Evolutionary conservation across 2,113 vertebrate genomes (phyloP).

Genomic region (Podarcis raffonei): DNA sequence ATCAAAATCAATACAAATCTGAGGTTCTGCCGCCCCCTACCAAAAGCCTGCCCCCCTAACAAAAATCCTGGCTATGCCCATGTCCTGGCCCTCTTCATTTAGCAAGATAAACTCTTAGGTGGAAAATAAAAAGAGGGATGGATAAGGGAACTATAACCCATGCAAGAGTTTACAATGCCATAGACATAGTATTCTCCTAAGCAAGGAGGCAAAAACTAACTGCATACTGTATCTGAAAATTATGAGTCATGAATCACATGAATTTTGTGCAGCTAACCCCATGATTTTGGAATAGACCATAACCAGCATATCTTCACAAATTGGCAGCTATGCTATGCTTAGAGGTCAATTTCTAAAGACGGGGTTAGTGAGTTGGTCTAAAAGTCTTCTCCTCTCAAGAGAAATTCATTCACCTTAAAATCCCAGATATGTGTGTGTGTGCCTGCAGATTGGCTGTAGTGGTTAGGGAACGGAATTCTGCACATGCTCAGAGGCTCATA

Average conservation of each 20-base stretch:
- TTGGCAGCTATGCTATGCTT: background rate
- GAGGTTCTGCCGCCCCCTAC: no score
- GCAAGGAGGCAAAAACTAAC: background rate
- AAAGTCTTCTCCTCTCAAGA: background rate
- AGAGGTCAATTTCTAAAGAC: background rate
- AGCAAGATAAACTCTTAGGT: background rate
- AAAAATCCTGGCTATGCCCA: background rate
- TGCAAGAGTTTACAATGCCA: background rate
- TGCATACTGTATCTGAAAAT: background rate
- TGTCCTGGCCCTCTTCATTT: background rate
- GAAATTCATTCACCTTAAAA: conserved; percentile 10
- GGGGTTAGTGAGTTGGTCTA: no score
- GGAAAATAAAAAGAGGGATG: background rate
- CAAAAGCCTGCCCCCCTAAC: no score
- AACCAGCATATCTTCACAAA: background rate
- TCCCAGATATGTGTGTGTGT: background rate
- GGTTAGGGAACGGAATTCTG: background rate
- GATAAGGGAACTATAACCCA: background rate
- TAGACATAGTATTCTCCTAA: no score
- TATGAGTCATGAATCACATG: background rate
- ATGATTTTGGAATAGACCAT: background rate
- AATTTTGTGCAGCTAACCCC: background rate
- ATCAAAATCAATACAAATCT: no score
- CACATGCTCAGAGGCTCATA: background rate
- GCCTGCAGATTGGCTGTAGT: conserved; percentile 13